A percentile compares a stretch with the other conserved stretches of the same genome.
Conservation (phyloP, 2,888 invertebrate species). For the Odontothrips loti region DNA sequence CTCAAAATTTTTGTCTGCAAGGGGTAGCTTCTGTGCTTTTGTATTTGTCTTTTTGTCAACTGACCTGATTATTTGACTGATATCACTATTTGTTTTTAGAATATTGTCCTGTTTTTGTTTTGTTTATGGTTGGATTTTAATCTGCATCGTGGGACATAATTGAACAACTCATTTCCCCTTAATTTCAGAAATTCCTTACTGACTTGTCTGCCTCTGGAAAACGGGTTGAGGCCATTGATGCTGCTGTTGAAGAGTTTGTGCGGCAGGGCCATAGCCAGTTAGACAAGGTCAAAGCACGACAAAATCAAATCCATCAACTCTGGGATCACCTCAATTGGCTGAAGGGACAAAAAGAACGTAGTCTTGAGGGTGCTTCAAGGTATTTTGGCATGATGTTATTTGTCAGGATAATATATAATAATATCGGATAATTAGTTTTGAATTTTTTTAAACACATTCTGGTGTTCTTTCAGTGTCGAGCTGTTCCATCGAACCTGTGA, state of each 20-base stretch:
- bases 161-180: too few relatives aligned
- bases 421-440: constrained; percentile 18
- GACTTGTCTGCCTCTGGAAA: constrained; percentile 92
- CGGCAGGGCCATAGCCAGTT: constrained; percentile 80
- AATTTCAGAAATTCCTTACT: constrained; percentile 77
- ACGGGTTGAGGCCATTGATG: constrained; percentile 83
- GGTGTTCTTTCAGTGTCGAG: constrained; percentile 66
- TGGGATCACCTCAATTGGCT: constrained; percentile 84
- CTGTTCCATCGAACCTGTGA: constrained; percentile 93
- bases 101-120: constrained; percentile 26
- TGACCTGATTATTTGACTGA: not conserved
- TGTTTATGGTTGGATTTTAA: constrained; percentile 33
- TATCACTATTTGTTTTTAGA: constrained; percentile 19
- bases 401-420: constrained; percentile 30
- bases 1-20: not conserved
- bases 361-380: constrained; percentile 83
- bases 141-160: too few relatives aligned
- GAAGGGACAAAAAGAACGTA: constrained; percentile 86
- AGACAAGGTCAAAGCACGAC: constrained; percentile 69
- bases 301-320: constrained; percentile 78
- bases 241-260: constrained; percentile 79
- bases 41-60: constrained; percentile 13
- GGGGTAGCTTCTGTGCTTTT: constrained; percentile 7
- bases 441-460: not conserved
- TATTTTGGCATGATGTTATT: constrained; percentile 40